A percentile compares a stretch with the other conserved stretches of the same genome.
Evolutionary conservation across 1,140 invertebrate species (phyloP).

Genomic region (Brachionus rubens): DNA sequence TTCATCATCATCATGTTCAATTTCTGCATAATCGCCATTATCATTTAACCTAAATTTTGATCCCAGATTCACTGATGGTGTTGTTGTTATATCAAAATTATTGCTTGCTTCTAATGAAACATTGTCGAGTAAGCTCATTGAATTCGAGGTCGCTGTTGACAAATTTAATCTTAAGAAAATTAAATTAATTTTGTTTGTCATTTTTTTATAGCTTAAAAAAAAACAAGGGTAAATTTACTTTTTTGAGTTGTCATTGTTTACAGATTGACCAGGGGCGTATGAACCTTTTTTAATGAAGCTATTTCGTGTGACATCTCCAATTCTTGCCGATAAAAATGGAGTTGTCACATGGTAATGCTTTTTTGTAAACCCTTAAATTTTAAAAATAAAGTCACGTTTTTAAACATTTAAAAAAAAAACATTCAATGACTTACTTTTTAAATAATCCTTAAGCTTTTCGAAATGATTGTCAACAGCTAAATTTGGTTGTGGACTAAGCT

Average conservation of each 20-base stretch:
- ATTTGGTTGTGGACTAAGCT: constrained; percentile 5
- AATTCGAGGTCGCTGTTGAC: not conserved
- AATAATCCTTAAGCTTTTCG: constrained; percentile 23
- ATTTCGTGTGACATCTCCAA: constrained; percentile 30
- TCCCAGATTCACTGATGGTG: not conserved
- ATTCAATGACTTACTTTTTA: not conserved
- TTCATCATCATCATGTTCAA: constrained; percentile 18
- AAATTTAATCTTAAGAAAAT: constrained; percentile 8
- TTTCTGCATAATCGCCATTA: constrained; percentile 10
- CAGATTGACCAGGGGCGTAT: not conserved
- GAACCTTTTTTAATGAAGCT: constrained; percentile 38
- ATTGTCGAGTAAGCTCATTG: constrained; percentile 42
- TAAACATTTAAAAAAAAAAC: too few species aligned
- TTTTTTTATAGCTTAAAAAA: not conserved
- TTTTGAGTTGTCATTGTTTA: not conserved
- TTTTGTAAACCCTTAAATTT: constrained; percentile 22
- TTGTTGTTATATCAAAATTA: constrained; percentile 21
- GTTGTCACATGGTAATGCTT: constrained; percentile 31
- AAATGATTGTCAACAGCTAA: constrained; percentile 24
- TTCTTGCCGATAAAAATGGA: constrained; percentile 29
- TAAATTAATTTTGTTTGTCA: not conserved
- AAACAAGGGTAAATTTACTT: constrained; percentile 10
- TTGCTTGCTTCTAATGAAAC: constrained; percentile 42
- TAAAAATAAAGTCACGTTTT: too few species aligned
- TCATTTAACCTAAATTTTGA: constrained; percentile 10